A percentile compares a stretch with the other conserved stretches of the same genome.
These are phyloP conservation scores for Ameiurus melas DNA, from an alignment of 2,113 vertebrate species.

Conservation along the genomic window DNA sequence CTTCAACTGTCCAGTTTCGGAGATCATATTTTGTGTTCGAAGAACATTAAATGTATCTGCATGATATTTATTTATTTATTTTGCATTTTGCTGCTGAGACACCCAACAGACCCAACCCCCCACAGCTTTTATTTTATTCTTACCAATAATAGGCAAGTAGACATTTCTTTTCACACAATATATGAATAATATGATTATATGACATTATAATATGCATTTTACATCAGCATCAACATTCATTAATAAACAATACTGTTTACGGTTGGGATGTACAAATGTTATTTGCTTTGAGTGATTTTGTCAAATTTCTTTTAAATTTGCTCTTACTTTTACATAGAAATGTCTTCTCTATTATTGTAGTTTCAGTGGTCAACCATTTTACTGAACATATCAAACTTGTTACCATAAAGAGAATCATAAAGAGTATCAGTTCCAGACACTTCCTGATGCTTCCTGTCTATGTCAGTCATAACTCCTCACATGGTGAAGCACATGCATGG, in stretches of 20 bases:
- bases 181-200: background rate
- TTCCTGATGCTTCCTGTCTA: background rate
- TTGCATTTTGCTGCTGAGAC: no score
- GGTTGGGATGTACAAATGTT: background rate
- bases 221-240: background rate
- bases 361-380: background rate
- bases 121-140: background rate
- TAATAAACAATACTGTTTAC: background rate
- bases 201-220: background rate
- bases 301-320: background rate
- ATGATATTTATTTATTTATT: no score
- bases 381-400: background rate
- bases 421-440: background rate
- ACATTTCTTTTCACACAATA: background rate
- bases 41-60: no score
- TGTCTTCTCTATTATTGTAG: background rate
- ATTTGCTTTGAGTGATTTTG: background rate
- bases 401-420: background rate
- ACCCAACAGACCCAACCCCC: no score
- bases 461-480: background rate
- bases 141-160: background rate
- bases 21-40: no score
- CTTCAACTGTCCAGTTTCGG: background rate
- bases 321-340: background rate
- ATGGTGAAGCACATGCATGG: background rate